Base-by-base conservation (phyloP, 1,140 invertebrate genomes). In the Charaxes varanes region DNA sequence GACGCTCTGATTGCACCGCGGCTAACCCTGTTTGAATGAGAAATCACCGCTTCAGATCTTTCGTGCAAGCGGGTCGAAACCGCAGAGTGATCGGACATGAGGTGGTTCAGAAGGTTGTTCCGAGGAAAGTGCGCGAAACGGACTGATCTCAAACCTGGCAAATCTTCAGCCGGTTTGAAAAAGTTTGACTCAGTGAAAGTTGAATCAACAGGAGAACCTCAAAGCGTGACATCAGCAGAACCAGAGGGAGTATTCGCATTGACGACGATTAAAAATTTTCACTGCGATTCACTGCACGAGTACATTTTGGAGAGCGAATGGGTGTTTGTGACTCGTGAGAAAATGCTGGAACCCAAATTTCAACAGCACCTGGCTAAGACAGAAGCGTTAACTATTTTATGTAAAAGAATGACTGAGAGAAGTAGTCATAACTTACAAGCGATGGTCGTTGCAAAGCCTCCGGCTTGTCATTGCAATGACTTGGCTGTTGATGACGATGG, bases 51-150 rank as follows among this genome's bases (percentile, higher is more conserved):
- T 88, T 88, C 62, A 86, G 84, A 52, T 85, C 86, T 62, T 88
- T 88, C 62, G 77, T 88, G 41, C 80, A 86, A 73, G 86, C 87
- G 84, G 87, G 86, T 45, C 85, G 82, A 59, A 88, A 88, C 86
- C 86, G 86, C 74, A 78, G 62, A 59, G 74, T 65, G 38, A 87
- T 87, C 42, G 69, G 83, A 48, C 86, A 88, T 87, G 87, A 88
- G 73, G 60, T 88, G 86, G 87, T 88, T 87, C 86, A 88, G 62
- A 88, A 88, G 70, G 78, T 87, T 82, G 85, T 88, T 78, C 78
- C 76, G 23, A 73, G 82, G 54, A 86, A 85, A 60, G 55, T 69
- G 28, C 76, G 86, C 22, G 84, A 87, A 53, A 62, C 64, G 13
- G 41, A 52, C 36, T 62, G 73, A 68, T 31, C 30, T 47, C 6